phyloP scores from a whole-genome alignment of 1,140 invertebrate species.

The Temnothorax nylanderi region DNA sequence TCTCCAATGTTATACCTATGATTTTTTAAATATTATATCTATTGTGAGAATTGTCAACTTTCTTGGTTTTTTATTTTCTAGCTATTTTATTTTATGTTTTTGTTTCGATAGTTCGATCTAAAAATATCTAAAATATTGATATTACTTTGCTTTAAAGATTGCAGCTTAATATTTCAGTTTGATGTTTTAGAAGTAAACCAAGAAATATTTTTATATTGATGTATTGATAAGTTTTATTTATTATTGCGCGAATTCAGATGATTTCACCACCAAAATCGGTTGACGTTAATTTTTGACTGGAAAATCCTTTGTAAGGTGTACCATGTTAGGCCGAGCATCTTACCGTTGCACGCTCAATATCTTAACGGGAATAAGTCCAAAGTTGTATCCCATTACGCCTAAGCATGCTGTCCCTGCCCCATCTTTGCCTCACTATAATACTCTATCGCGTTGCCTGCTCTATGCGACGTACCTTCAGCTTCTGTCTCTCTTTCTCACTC shows the following conservation, averaged over 20 bases:
- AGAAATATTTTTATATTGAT: not conserved
- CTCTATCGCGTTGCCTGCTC: constrained; percentile 67
- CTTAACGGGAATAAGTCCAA: constrained; percentile 81
- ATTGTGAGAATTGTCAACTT: not conserved
- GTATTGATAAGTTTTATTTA: constrained; percentile 1
- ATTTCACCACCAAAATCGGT: not conserved
- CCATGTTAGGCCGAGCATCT: constrained; percentile 64
- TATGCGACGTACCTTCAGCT: constrained; percentile 68
- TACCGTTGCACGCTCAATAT: constrained; percentile 77
- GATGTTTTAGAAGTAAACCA: not conserved
- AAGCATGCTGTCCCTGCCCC: constrained; percentile 78
- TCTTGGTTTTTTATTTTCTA: not conserved
- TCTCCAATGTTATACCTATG: not conserved
- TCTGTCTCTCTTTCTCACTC: constrained; percentile 64
- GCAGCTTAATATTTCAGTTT: not conserved
- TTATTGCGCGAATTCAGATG: not conserved
- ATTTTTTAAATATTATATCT: not conserved
- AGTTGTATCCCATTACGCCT: constrained; percentile 82
- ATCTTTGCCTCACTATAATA: constrained; percentile 79
- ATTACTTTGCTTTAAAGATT: not conserved
- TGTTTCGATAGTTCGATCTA: not conserved
- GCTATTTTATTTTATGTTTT: not conserved
- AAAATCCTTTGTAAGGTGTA: constrained; percentile 30
- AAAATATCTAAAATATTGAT: not conserved
- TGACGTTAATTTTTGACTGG: constrained; percentile 16